Percentiles rank a stretch among this genome's conserved stretches.
phyloP scores from a whole-genome alignment of 2,888 invertebrate species.

The Tipula unca region DNA sequence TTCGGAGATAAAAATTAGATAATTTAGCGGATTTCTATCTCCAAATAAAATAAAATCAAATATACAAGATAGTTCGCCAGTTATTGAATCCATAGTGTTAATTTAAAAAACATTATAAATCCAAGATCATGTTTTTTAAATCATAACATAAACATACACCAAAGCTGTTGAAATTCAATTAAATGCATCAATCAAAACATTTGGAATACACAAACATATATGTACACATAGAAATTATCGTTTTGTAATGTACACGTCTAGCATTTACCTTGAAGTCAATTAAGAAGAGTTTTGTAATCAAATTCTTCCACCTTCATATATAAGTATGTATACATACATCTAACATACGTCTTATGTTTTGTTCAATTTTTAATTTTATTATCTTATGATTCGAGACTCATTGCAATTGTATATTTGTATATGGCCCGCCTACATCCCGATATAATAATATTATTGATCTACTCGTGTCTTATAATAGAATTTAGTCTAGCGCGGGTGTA shows the following conservation, averaged over 20 bases:
- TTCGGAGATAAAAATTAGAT: too few relatives aligned
- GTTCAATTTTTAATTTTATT: neutral
- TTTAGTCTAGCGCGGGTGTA: neutral
- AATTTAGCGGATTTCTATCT: too few relatives aligned
- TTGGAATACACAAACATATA: neutral
- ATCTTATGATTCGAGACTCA: neutral
- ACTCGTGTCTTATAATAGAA: neutral
- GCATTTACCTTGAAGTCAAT: neutral
- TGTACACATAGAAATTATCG: neutral
- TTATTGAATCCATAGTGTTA: too few relatives aligned
- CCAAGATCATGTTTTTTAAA: neutral
- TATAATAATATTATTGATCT: neutral
- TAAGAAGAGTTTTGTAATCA: neutral
- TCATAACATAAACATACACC: neutral
- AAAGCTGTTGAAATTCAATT: neutral
- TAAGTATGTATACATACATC: too few relatives aligned
- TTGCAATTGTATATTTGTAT: neutral
- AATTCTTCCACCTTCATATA: neutral
- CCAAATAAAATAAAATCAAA: too few relatives aligned
- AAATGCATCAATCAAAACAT: neutral
- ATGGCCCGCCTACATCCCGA: neutral
- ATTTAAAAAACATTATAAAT: neutral
- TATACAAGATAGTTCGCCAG: too few relatives aligned
- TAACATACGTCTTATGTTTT: neutral
- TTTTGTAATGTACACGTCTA: neutral